Evolutionary conservation across 92 coral and sea anemone genomes (phyloP), one percentile per base, ranked within the genome.

Genomic region (Desmophyllum pertusum): DNA sequence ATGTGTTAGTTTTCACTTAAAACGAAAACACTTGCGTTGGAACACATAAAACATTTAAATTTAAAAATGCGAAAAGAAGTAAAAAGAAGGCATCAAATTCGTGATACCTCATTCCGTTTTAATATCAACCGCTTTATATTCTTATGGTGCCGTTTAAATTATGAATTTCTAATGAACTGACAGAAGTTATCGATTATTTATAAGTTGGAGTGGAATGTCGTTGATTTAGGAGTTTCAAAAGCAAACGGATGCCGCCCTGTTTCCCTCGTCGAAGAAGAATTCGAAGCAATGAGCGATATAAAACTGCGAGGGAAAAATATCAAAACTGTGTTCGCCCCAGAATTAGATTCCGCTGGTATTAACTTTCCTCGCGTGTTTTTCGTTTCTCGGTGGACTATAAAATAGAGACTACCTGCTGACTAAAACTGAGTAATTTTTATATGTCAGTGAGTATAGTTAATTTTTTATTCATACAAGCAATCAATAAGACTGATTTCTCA

Each of bases 161-260:
- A 35, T 66, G 72, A 66, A 66, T 66, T 66, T 33, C 21, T 19
- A 36, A 66, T 66, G 72, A 66, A 36, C 72, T 66, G 72, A 18
- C 72, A 36, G 35, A 36, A 35, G 23, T 66, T 6, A 66, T 66
- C 1, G 42, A 66, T 67, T 67, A 67, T 67, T 67, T 38, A 67
- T 67, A 37, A 15, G 14, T 38, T 59, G 73, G 36, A 67, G 73
- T 38, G 45, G 10, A 21, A 62, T 6, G n/a, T 18, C 42, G 27
- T 37, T 67, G 18, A 36, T 67, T 67, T 35, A 67, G 73, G 29
- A 67, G 42, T 2, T 64, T 1, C 15, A 10, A 15, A n/a, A 35
- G 45, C 13, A 59, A 59, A 33, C 7, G 65, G 10, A 25, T 27
- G 31, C 35, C 2, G 4, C 9, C 65, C 27, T 23, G 2, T 11